These are phyloP conservation scores for Psilopogon haemacephalus DNA, from an alignment of 2,113 vertebrate species.

Conservation along the genomic window DNA sequence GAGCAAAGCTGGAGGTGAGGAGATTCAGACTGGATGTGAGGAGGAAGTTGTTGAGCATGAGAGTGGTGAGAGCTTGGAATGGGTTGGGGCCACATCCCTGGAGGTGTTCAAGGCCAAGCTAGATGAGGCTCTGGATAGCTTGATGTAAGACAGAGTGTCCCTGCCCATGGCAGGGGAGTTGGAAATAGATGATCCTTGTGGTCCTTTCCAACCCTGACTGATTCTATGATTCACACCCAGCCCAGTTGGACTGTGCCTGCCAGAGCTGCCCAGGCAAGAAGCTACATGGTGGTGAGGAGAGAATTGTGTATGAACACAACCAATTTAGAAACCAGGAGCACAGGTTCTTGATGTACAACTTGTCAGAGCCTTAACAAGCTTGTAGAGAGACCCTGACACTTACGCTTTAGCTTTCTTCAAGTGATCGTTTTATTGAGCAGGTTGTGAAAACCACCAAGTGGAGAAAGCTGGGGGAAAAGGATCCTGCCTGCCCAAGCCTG, in stretches of 20 bases:
- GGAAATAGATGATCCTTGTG: no score
- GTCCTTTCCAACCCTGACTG: no score
- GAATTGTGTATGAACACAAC: not conserved
- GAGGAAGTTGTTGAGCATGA: no score
- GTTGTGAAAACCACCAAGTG: not conserved
- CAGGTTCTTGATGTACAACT: not conserved
- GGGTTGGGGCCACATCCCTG: no score
- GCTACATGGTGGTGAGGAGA: fast-evolving
- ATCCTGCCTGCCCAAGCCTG: not conserved
- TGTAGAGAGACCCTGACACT: not conserved
- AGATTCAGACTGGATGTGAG: no score
- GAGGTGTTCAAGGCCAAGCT: no score
- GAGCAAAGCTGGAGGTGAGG: no score
- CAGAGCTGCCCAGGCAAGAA: not conserved
- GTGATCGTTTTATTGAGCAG: not conserved
- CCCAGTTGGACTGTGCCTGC: fast-evolving
- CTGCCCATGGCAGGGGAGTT: no score
- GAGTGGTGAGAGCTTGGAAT: no score
- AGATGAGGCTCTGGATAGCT: no score
- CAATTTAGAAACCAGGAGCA: not conserved
- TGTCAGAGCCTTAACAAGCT: not conserved
- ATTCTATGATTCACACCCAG: fast-evolving
- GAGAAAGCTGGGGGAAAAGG: not conserved
- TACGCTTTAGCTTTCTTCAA: not conserved
- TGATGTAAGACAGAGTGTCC: no score